Conservation (phyloP, 1,140 invertebrate genomes). For the Maconellicoccus hirsutus region DNA sequence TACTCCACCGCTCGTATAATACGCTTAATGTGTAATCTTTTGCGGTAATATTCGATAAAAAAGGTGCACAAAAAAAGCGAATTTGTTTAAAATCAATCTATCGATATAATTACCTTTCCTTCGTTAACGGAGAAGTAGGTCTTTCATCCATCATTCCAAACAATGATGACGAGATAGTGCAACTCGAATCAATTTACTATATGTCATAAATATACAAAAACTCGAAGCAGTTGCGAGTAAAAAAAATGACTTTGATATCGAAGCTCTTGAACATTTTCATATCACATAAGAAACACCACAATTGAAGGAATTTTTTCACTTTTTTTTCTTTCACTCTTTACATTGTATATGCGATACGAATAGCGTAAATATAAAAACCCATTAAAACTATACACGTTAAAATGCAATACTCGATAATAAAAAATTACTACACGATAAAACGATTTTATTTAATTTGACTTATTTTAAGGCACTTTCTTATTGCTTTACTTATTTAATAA, state of each 20-base stretch:
- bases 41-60: too few relatives aligned
- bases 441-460: background rate
- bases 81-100: background rate
- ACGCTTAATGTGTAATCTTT: too few relatives aligned
- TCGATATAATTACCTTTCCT: background rate
- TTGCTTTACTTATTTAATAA: conserved; percentile 16
- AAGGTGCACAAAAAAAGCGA: too few relatives aligned
- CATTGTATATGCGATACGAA: too few relatives aligned
- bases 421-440: background rate
- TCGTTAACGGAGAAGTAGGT: background rate
- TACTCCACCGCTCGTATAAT: too few relatives aligned
- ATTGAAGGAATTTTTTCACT: background rate
- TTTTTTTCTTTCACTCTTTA: too few relatives aligned
- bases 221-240: background rate
- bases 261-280: background rate
- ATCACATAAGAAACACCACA: background rate
- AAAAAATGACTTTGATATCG: background rate
- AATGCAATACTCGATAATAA: background rate
- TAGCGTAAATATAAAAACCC: too few relatives aligned
- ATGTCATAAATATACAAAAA: background rate
- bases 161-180: background rate
- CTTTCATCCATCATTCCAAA: conserved; percentile 16
- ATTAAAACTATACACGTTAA: too few relatives aligned
- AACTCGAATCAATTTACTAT: background rate
- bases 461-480: conserved; percentile 15